phyloP scores from a whole-genome alignment of 2,888 invertebrate species.

The Homarus gammarus region DNA sequence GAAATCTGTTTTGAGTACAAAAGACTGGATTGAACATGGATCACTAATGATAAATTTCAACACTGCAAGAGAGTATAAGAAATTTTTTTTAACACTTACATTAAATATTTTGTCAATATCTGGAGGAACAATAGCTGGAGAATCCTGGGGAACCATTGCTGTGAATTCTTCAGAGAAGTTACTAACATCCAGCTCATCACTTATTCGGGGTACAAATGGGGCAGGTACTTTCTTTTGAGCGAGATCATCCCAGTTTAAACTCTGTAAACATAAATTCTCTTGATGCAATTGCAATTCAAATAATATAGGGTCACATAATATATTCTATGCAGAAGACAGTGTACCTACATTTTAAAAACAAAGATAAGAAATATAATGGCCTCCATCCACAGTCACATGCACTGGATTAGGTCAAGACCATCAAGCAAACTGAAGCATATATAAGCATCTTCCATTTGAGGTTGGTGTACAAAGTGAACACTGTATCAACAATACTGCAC shows the following conservation, averaged over 20 bases:
- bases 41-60: no score
- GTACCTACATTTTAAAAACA: background rate
- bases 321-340: no score
- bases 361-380: slow-evolving; percentile 1
- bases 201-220: slow-evolving; percentile 93
- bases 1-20: no score
- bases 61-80: slow-evolving; percentile 3
- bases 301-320: background rate
- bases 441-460: no score
- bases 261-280: slow-evolving; percentile 30
- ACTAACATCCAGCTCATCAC: slow-evolving; percentile 92
- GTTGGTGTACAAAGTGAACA: no score
- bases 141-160: slow-evolving; percentile 92
- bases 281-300: background rate
- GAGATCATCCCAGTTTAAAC: slow-evolving; percentile 90
- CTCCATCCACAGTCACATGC: no score
- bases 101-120: slow-evolving; percentile 93
- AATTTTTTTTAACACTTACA: slow-evolving; percentile 78
- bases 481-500: no score
- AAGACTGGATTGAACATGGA: no score
- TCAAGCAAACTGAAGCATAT: no score
- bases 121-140: slow-evolving; percentile 92
- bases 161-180: slow-evolving; percentile 99
- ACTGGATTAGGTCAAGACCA: no score
- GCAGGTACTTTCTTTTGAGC: slow-evolving; percentile 88